A percentile compares a stretch with the other conserved stretches of the same genome.
Conservation (phyloP, 2,113 vertebrate genomes). For the Copsychus sechellarum region DNA sequence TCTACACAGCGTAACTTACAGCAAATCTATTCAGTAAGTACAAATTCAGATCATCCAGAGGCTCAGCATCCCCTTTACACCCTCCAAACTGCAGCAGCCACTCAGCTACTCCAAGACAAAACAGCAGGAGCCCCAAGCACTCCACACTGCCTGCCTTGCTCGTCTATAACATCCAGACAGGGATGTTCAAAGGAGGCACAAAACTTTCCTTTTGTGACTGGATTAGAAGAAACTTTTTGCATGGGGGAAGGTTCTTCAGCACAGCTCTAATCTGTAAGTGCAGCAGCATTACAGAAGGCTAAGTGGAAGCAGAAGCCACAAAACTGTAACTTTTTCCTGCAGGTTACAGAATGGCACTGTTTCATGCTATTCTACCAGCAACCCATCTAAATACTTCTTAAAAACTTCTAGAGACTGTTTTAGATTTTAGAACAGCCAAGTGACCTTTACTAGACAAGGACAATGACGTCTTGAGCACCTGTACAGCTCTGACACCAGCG, state of each 20-base stretch:
- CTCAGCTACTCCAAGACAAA: neutral
- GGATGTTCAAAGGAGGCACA: neutral
- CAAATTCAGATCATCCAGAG: neutral
- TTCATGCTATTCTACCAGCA: neutral
- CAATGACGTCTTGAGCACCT: neutral
- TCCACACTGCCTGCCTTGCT: neutral
- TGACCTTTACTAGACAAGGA: neutral
- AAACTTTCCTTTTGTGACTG: neutral
- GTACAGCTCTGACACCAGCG: neutral
- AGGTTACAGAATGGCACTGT: neutral
- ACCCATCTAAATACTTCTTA: neutral
- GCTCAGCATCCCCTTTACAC: neutral
- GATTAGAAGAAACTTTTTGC: neutral
- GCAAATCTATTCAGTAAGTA: neutral
- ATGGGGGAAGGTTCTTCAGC: neutral
- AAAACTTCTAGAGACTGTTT: neutral
- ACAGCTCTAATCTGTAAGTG: neutral
- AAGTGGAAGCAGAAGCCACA: neutral
- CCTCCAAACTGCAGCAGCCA: neutral
- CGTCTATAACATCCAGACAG: accelerated
- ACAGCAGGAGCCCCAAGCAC: neutral
- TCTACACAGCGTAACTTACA: neutral
- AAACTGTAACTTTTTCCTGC: neutral
- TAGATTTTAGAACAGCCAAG: neutral
- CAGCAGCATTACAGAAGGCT: accelerated